phyloP scores from a whole-genome alignment of 2,113 vertebrate species.

The Vicugna pacos region DNA sequence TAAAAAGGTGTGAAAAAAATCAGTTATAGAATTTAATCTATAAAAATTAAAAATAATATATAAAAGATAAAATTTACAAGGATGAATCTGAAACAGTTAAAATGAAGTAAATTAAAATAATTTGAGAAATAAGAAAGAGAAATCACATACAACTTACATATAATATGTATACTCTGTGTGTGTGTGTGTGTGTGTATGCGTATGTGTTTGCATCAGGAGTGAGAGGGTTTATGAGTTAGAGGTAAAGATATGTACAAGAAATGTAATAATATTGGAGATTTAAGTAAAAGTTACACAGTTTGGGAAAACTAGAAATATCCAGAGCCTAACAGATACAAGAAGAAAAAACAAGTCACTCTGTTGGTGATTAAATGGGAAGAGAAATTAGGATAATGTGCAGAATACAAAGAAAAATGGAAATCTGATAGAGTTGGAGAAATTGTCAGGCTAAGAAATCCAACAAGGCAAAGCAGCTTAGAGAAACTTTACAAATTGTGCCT shows the following conservation, averaged over 20 bases:
- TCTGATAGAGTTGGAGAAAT: conserved; percentile 6
- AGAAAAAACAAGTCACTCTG: not conserved
- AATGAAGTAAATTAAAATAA: not conserved
- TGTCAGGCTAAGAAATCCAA: not conserved
- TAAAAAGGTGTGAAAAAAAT: not conserved
- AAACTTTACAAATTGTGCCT: not conserved
- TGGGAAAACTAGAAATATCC: not conserved
- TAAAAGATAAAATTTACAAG: not conserved
- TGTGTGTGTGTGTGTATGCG: not conserved
- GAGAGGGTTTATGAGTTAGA: not conserved
- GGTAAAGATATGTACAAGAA: not conserved
- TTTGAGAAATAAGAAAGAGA: not conserved
- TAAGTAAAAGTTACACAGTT: not conserved
- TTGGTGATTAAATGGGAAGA: not conserved
- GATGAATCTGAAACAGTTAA: conserved; percentile 6
- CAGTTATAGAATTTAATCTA: not conserved
- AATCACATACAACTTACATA: not conserved
- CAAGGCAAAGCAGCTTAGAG: not conserved
- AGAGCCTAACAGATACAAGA: not conserved
- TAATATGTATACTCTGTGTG: too few species aligned
- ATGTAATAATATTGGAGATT: not conserved
- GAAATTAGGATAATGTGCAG: not conserved
- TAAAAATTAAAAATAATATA: not conserved
- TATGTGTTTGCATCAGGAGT: not conserved
- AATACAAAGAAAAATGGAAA: not conserved